These are phyloP conservation scores for Miichthys miiuy DNA, from an alignment of 2,797 vertebrate genomes.

Conservation along the genomic window DNA sequence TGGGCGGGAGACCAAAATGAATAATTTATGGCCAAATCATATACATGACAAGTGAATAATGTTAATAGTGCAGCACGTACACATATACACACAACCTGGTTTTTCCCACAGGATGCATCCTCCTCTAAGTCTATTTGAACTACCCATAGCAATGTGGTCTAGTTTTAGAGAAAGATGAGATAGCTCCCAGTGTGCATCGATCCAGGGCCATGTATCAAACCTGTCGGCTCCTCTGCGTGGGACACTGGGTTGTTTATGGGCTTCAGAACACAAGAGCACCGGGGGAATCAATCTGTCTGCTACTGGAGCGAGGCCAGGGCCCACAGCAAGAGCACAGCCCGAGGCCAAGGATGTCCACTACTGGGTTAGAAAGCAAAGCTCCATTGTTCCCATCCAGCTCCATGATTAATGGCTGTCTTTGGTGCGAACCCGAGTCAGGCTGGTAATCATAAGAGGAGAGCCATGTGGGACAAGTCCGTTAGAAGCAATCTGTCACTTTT, in stretches of 20 bases:
- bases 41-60: constrained; percentile 17
- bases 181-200: constrained; percentile 60
- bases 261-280: constrained; percentile 61
- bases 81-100: constrained; percentile 17
- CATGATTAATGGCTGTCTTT: constrained; percentile 76
- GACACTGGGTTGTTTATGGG: constrained; percentile 72
- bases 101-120: constrained; percentile 40
- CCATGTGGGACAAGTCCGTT: constrained; percentile 60
- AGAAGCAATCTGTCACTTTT: constrained; percentile 65
- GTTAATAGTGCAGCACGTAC: neutral
- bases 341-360: constrained; percentile 75
- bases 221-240: constrained; percentile 58
- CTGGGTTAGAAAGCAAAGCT: constrained; percentile 58
- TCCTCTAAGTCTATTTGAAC: constrained; percentile 37
- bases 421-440: constrained; percentile 55
- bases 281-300: constrained; percentile 74
- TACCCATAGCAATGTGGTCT: constrained; percentile 44
- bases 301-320: constrained; percentile 65
- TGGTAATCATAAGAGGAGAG: constrained; percentile 68
- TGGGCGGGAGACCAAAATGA: neutral
- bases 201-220: constrained; percentile 67
- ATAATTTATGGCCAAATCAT: constrained; percentile 10
- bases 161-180: constrained; percentile 58
- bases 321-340: constrained; percentile 65
- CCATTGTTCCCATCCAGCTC: constrained; percentile 65